Conservation (phyloP, 2,113 vertebrate genomes). For the Apteryx mantelli region DNA sequence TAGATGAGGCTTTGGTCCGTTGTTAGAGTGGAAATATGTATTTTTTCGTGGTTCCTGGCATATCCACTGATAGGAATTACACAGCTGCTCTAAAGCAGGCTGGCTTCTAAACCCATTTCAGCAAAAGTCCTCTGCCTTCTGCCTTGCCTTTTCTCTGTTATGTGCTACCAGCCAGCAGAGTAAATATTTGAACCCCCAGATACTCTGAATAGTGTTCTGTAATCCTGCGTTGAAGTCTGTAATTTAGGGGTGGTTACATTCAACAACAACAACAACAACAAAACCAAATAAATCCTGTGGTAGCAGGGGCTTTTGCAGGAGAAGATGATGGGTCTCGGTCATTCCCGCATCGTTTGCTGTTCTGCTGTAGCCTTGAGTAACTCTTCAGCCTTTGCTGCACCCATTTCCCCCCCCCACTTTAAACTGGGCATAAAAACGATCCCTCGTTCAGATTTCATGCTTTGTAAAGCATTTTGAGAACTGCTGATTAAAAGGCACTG, state of each 20-base stretch:
- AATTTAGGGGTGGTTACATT: neutral
- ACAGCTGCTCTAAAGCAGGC: neutral
- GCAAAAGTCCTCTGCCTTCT: neutral
- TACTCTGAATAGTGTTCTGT: neutral
- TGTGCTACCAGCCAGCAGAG: neutral
- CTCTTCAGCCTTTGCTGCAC: neutral
- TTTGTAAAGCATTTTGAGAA: neutral
- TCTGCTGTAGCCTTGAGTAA: neutral
- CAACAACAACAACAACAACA: neutral
- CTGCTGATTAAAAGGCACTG: neutral
- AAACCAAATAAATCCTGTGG: neutral
- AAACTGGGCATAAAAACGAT: neutral
- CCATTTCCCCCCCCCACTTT: fast-evolving
- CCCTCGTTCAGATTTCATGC: neutral
- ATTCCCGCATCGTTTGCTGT: neutral
- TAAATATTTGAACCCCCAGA: neutral
- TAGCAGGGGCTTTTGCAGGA: neutral
- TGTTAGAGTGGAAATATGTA: neutral
- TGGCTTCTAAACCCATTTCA: neutral
- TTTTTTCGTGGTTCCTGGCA: neutral
- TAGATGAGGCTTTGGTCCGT: neutral
- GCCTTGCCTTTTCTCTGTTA: neutral
- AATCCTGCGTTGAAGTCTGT: neutral
- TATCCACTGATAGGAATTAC: neutral
- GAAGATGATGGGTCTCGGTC: neutral